phyloP scores from a whole-genome alignment of 2,113 vertebrate genomes.

The Poecile atricapillus region DNA sequence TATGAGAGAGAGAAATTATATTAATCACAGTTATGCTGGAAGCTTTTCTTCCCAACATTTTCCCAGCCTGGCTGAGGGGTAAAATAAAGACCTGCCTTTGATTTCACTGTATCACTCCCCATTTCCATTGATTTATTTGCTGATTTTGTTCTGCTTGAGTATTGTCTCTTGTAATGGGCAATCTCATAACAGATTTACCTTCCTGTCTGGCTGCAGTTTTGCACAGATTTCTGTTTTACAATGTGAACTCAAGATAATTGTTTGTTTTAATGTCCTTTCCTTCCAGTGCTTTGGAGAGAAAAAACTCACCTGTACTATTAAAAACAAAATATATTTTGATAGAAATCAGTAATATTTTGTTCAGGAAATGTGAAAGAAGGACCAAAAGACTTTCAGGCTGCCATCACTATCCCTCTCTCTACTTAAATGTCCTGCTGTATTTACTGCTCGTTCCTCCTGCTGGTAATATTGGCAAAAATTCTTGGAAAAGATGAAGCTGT shows the following conservation, averaged over 20 bases:
- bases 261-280: neutral
- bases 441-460: neutral
- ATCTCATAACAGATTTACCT: neutral
- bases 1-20: neutral
- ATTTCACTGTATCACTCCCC: neutral
- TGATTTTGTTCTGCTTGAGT: neutral
- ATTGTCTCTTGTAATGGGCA: fast-evolving
- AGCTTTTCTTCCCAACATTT: neutral
- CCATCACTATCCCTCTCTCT: neutral
- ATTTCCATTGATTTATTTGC: neutral
- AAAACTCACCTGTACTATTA: neutral
- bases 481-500: neutral
- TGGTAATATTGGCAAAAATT: neutral
- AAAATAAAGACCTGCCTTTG: neutral
- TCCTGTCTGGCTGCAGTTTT: neutral
- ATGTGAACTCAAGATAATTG: neutral
- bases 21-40: neutral
- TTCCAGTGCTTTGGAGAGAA: neutral
- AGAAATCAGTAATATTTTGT: neutral
- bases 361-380: neutral
- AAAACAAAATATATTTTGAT: neutral
- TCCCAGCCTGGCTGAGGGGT: neutral
- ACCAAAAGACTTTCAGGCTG: neutral
- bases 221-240: neutral
- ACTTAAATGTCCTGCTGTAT: neutral